Evolutionary conservation across 1,140 invertebrate genomes (phyloP).

Genomic region (Heliconius melpomene): DNA sequence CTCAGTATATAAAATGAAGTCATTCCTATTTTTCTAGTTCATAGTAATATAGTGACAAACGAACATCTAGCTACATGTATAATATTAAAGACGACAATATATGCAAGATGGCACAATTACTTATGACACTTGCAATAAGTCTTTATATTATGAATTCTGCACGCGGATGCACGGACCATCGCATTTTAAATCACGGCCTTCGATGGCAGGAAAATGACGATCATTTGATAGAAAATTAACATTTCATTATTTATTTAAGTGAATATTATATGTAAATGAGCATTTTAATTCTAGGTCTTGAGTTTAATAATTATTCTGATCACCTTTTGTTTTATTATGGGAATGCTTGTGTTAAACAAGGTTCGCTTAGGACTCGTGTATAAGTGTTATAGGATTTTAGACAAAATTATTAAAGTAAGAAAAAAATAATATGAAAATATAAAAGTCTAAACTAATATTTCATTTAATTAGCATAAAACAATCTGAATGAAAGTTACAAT

Average conservation of each 20-base stretch:
- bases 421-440: neutral
- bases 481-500: neutral
- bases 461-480: too few species aligned
- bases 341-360: neutral
- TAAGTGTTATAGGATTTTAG: too few species aligned
- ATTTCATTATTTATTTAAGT: constrained; percentile 40
- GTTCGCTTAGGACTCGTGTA: neutral
- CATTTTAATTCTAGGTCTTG: constrained; percentile 8
- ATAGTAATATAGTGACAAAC: constrained; percentile 2
- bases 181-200: constrained; percentile 56
- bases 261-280: constrained; percentile 13
- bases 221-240: constrained; percentile 52
- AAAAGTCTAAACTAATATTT: neutral
- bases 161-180: constrained; percentile 48
- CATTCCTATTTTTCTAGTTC: neutral
- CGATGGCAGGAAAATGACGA: constrained; percentile 59
- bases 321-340: neutral
- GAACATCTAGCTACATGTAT: neutral
- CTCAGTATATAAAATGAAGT: neutral
- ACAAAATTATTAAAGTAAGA: too few species aligned
- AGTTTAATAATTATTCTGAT: neutral
- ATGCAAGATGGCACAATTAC: constrained; percentile 41
- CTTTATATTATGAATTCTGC: constrained; percentile 51
- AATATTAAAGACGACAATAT: constrained; percentile 4
- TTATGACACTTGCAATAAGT: constrained; percentile 48